Base-by-base conservation (phyloP, 2,888 invertebrate species). In the Melinopterus prodromus region DNA sequence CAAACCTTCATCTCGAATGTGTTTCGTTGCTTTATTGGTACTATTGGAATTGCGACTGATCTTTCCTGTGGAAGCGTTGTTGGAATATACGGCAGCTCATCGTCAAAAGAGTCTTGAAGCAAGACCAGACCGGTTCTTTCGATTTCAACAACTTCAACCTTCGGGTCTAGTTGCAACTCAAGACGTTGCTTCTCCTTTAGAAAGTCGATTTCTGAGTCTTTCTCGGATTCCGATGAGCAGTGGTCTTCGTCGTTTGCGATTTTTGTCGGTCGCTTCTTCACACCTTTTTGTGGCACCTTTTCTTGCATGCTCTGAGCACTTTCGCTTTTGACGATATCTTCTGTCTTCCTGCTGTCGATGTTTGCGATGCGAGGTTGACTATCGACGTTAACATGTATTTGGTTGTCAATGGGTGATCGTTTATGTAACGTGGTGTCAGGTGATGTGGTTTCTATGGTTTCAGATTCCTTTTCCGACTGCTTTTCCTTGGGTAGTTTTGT, bases 11-110 rank as follows among this genome's bases (percentile, higher is more conserved):
- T 90, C 86, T 93, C 92, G 87, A 91, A 90, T 16, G 90, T 90
- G 76, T 90, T 90, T 76, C 95, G 91, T 86, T 95, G 94, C 86
- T 94, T 94, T 84, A 96, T 93, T 35, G 97, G 96, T 83, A 97
- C 92, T 86, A 97, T 93, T 16, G 96, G 94, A 83, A 96, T 90
- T 36, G 95, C 96, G 82, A 95, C 92, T 15, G 96, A 94, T 82
- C 97, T 93, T 90, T 97, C 97, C 87, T 93, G 92, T 16, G 97
- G 97, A 86, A 97, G 90, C 78, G 97, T 97, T n/a, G 97, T 97
- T 79, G 97, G 97, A 86, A 97, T 93, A 88, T 96, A 97, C 1
- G 97, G 97, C 86, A 97, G 90, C 89, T 96, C 96, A 79, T 93
- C 93, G 86, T 96, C 96, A 86, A 96, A 95, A 70, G 96, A 96